phyloP scores from a whole-genome alignment of 2,888 invertebrate genomes.

The Odontothrips loti region DNA sequence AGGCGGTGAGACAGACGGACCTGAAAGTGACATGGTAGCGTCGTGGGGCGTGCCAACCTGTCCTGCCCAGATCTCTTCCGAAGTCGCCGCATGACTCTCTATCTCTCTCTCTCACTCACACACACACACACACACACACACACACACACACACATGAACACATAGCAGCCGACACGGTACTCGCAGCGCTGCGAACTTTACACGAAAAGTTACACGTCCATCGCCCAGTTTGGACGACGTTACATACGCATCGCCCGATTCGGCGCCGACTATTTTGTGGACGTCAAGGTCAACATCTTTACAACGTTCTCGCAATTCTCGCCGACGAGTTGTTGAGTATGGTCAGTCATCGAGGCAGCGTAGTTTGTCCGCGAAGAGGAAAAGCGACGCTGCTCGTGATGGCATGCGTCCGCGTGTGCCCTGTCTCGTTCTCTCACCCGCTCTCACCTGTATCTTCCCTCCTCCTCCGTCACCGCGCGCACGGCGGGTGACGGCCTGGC shows the following conservation, averaged over 20 bases:
- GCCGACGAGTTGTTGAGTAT: neutral
- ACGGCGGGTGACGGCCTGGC: too few relatives aligned
- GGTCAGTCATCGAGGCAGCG: neutral
- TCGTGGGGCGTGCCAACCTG: too few relatives aligned
- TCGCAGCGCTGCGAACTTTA: too few relatives aligned
- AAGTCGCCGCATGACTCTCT: too few relatives aligned
- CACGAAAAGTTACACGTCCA: too few relatives aligned
- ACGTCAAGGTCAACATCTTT: too few relatives aligned
- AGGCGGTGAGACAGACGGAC: neutral
- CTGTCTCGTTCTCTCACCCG: neutral
- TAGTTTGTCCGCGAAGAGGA: neutral
- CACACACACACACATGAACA: neutral
- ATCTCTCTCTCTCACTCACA: neutral
- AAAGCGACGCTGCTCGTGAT: neutral
- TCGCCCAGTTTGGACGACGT: too few relatives aligned
- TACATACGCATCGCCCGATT: too few relatives aligned
- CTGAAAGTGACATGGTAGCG: slow-evolving; percentile 1
- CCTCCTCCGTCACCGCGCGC: neutral
- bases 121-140: neutral
- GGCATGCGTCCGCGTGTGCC: neutral
- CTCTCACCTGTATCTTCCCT: neutral
- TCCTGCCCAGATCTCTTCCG: too few relatives aligned
- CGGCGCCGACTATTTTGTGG: too few relatives aligned
- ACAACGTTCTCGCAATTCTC: too few relatives aligned
- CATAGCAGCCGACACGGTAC: too few relatives aligned